phyloP scores from a whole-genome alignment of 2,888 invertebrate species.

The Folsomia candida region DNA sequence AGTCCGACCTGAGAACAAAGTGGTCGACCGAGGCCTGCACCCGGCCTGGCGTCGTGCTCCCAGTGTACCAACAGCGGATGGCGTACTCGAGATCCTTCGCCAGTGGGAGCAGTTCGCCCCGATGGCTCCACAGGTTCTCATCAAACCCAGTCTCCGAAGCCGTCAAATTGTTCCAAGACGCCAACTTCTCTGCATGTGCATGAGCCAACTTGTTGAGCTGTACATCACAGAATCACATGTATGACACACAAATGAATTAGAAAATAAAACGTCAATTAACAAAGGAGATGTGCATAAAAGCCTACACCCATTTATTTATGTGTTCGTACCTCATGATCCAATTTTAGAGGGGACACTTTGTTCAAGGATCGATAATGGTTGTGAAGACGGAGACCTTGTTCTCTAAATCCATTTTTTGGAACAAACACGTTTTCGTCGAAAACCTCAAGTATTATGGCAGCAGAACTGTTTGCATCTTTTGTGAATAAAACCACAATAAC shows the following conservation, averaged over 20 bases:
- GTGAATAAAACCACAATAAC: too few species aligned
- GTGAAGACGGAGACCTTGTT: slow-evolving; percentile 23
- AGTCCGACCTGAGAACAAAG: slow-evolving; percentile 16
- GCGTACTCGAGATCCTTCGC: slow-evolving; percentile 39
- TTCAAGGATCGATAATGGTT: slow-evolving; percentile 26
- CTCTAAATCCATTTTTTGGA: slow-evolving; percentile 35
- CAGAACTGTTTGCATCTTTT: too few species aligned
- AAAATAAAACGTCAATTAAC: too few species aligned
- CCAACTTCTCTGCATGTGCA: slow-evolving; percentile 40
- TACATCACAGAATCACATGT: too few species aligned
- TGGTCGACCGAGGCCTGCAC: slow-evolving; percentile 27
- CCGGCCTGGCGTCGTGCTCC: slow-evolving; percentile 33
- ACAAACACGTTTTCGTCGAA: too few species aligned
- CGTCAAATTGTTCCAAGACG: slow-evolving; percentile 19
- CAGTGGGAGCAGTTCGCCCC: slow-evolving; percentile 38
- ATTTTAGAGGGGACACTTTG: slow-evolving; percentile 18
- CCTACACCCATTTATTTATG: too few species aligned
- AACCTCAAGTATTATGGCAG: too few species aligned
- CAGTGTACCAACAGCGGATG: slow-evolving; percentile 42
- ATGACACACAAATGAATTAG: not conserved
- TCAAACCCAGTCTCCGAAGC: slow-evolving; percentile 26
- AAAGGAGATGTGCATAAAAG: too few species aligned
- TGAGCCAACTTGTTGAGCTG: slow-evolving; percentile 46
- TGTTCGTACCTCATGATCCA: slow-evolving; percentile 36
- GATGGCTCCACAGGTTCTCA: slow-evolving; percentile 39